Percentiles rank a stretch among this genome's conserved stretches.
Evolutionary conservation across 2,797 vertebrate genomes (phyloP).

Genomic region (Iguana delicatissima): DNA sequence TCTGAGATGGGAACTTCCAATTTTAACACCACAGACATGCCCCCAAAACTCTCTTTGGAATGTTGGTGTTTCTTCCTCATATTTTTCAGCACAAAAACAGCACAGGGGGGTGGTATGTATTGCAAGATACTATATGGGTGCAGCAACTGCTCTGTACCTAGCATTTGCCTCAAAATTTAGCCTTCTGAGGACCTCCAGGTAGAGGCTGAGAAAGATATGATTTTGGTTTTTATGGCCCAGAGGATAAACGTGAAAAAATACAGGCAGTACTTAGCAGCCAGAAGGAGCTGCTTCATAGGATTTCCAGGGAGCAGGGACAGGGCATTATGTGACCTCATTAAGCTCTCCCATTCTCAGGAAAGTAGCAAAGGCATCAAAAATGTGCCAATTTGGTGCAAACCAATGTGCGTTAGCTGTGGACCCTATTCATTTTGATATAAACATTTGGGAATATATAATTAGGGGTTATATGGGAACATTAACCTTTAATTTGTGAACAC

Average conservation of each 20-base stretch:
- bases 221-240: background rate
- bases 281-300: too few relatives aligned
- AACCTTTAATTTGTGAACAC: too few relatives aligned
- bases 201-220: background rate
- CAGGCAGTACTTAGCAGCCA: too few relatives aligned
- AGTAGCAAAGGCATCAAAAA: background rate
- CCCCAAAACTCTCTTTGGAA: background rate
- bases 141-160: background rate
- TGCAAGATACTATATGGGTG: background rate
- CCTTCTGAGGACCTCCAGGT: background rate
- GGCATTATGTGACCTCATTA: too few relatives aligned
- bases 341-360: background rate
- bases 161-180: background rate
- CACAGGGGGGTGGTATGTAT: background rate
- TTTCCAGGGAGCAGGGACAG: too few relatives aligned
- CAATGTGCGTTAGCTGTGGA: background rate
- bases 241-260: too few relatives aligned
- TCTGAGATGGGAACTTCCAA: background rate
- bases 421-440: background rate
- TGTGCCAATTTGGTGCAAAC: background rate
- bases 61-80: background rate
- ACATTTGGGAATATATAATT: background rate
- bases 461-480: too few relatives aligned
- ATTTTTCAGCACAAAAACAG: background rate
- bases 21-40: background rate